Percentiles rank a stretch among this genome's conserved stretches.
These are phyloP conservation scores for Colletes collaris DNA, from an alignment of 2,888 invertebrate genomes.

Conservation along the genomic window DNA sequence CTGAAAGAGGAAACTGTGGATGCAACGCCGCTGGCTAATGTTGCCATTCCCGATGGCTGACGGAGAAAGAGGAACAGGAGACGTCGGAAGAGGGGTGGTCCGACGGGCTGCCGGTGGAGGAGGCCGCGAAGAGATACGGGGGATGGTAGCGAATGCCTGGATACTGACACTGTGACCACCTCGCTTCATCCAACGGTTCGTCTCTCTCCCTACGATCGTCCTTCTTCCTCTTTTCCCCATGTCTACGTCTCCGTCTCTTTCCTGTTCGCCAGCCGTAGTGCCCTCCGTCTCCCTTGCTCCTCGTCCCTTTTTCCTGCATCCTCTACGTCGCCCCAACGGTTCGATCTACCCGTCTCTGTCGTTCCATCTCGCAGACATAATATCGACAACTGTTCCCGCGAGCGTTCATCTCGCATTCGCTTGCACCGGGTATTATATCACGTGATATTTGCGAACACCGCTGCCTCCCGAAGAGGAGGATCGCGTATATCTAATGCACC, in stretches of 20 bases:
- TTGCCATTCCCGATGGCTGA: conserved; percentile 35
- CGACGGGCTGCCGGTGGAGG: conserved; percentile 33
- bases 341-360: conserved; percentile 38
- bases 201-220: conserved; percentile 6
- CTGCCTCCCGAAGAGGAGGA: conserved; percentile 17
- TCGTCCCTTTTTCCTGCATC: background rate
- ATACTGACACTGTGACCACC: conserved; percentile 69
- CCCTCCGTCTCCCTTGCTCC: conserved; percentile 3
- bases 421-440: conserved; percentile 45
- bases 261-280: background rate
- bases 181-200: conserved; percentile 42
- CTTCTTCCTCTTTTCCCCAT: background rate
- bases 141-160: conserved; percentile 67
- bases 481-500: conserved; percentile 23
- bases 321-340: conserved; percentile 6
- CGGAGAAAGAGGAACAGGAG: conserved; percentile 29
- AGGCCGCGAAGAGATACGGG: conserved; percentile 50
- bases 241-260: background rate
- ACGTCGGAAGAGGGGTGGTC: conserved; percentile 27
- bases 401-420: conserved; percentile 55
- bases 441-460: conserved; percentile 58
- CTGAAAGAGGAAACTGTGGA: conserved; percentile 42
- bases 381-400: conserved; percentile 61
- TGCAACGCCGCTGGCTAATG: conserved; percentile 34
- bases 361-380: conserved; percentile 52